Evolutionary conservation across 2,113 vertebrate species (phyloP).

Genomic region (Entelurus aequoreus): DNA sequence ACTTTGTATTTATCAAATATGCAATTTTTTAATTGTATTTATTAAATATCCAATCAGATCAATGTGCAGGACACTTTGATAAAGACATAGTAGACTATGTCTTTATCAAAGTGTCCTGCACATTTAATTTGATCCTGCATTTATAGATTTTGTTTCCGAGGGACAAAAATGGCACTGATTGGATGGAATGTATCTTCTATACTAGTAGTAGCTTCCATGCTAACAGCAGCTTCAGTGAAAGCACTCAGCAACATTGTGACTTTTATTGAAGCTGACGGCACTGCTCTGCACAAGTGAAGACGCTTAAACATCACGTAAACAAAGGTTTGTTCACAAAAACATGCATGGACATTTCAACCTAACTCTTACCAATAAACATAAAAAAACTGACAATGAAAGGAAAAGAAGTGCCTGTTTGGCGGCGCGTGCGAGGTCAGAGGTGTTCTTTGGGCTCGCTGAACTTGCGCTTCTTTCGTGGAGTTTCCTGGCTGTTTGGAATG

Average conservation of each 20-base stretch:
- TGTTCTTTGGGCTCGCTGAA: constrained; percentile 83
- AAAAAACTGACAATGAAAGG: not conserved
- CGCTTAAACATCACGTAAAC: not conserved
- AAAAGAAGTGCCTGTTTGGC: not conserved
- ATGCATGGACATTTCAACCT: not conserved
- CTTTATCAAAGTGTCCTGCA: too few relatives aligned
- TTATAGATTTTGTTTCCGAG: too few relatives aligned
- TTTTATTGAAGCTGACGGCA: constrained; percentile 14
- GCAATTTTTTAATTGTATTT: too few relatives aligned
- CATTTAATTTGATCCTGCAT: too few relatives aligned
- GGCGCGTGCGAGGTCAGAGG: constrained; percentile 42
- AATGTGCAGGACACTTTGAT: too few relatives aligned
- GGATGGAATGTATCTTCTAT: too few relatives aligned
- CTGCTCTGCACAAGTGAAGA: constrained; percentile 2
- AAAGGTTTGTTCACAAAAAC: not conserved
- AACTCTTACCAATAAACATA: not conserved
- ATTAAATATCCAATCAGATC: too few relatives aligned
- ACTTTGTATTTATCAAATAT: too few relatives aligned
- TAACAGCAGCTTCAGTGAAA: too few relatives aligned
- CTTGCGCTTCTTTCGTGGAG: constrained; percentile 75
- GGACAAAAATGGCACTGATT: too few relatives aligned
- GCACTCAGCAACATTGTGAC: not conserved
- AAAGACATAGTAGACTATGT: too few relatives aligned
- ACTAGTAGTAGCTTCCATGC: too few relatives aligned
- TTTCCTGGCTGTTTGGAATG: constrained; percentile 78